These are phyloP conservation scores for Asbolus verrucosus DNA, from an alignment of 1,140 invertebrate genomes.

Conservation along the genomic window DNA sequence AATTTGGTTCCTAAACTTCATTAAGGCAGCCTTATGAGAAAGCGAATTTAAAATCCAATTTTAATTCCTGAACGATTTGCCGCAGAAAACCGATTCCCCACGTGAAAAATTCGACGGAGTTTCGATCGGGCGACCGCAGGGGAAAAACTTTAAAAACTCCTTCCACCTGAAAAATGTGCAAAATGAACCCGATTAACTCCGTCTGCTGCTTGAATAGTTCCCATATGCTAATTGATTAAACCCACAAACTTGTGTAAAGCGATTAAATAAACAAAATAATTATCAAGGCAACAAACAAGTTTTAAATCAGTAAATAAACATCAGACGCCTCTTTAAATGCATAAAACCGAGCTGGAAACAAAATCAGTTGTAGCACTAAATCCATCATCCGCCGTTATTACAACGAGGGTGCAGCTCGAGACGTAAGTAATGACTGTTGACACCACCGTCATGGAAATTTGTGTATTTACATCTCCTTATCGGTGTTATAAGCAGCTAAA, in stretches of 20 bases:
- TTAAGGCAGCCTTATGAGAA: slow-evolving; percentile 2
- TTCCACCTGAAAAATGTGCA: neutral
- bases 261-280: slow-evolving; percentile 12
- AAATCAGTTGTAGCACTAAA: too few species aligned
- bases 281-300: slow-evolving; percentile 5
- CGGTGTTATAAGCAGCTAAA: too few species aligned
- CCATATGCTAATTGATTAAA: slow-evolving; percentile 17
- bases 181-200: slow-evolving; percentile 21
- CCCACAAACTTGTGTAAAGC: slow-evolving; percentile 3
- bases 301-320: neutral
- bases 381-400: too few species aligned
- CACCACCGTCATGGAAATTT: too few species aligned
- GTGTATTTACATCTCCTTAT: neutral
- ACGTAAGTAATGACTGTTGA: too few species aligned
- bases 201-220: slow-evolving; percentile 10
- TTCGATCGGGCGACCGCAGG: too few species aligned
- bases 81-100: neutral
- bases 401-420: too few species aligned
- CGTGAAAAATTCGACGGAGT: neutral
- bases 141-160: neutral
- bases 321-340: neutral
- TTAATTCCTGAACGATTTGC: neutral
- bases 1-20: slow-evolving; percentile 16
- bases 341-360: too few species aligned
- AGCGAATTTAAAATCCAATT: slow-evolving; percentile 8